Conservation (phyloP, 1,140 invertebrate species). For the Oncopeltus fasciatus region DNA sequence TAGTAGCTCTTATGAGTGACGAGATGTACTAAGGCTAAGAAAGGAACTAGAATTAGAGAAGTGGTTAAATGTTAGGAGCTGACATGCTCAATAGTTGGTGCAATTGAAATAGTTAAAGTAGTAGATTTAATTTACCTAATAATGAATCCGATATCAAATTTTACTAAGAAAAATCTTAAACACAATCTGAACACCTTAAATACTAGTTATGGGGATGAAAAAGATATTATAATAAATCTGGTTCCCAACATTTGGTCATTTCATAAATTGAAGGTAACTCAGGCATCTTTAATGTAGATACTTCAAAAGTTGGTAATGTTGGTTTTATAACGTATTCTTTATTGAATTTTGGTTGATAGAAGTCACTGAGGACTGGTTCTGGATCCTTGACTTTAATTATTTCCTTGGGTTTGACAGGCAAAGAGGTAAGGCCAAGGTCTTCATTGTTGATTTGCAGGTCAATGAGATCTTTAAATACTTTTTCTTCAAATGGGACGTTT, state of each 20-base stretch:
- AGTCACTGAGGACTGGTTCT: slow-evolving; percentile 12
- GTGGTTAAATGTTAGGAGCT: no score
- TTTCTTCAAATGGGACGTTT: slow-evolving; percentile 17
- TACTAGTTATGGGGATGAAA: no score
- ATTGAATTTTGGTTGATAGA: slow-evolving; percentile 7
- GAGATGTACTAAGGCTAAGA: no score
- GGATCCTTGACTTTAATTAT: slow-evolving; percentile 8
- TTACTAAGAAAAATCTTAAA: no score
- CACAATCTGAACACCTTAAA: no score
- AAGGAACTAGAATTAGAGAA: no score
- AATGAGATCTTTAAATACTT: slow-evolving; percentile 9
- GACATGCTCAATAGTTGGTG: no score
- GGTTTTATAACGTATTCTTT: slow-evolving; percentile 16
- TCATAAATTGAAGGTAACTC: not conserved
- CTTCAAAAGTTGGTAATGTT: not conserved
- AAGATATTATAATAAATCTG: not conserved
- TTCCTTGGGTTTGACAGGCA: not conserved
- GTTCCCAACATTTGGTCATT: slow-evolving; percentile 2
- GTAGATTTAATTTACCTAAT: no score
- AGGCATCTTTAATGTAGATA: not conserved
- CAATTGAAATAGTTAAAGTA: no score
- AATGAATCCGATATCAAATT: no score
- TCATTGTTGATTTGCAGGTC: slow-evolving; percentile 8
- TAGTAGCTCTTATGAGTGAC: no score
- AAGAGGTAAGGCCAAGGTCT: not conserved